Evolutionary conservation across 2,797 vertebrate species (phyloP).

Genomic region (Amphiprion clarkii): DNA sequence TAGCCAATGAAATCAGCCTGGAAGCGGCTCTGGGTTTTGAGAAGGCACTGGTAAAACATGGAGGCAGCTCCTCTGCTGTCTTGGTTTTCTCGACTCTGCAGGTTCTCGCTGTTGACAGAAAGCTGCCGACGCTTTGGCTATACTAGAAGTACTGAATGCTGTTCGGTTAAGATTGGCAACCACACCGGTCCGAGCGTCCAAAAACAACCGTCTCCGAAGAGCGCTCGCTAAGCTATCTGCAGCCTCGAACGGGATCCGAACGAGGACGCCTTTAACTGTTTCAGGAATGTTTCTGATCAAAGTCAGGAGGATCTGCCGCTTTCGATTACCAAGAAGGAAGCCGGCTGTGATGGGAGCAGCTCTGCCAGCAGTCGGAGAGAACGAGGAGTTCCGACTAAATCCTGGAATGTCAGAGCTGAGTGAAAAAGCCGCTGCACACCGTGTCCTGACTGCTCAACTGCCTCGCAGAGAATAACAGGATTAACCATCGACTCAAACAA

Average conservation of each 20-base stretch:
- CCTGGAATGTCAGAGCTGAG: constrained; percentile 78
- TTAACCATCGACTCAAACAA: constrained; percentile 54
- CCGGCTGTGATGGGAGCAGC: constrained; percentile 17
- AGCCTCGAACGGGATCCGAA: no score
- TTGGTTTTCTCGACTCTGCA: constrained; percentile 48
- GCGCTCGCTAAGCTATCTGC: no score
- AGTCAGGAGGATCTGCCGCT: no score
- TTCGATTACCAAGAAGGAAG: no score
- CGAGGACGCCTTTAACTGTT: no score
- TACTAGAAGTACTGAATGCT: constrained; percentile 64
- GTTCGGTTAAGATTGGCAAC: constrained; percentile 58
- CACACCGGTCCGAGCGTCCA: constrained; percentile 24
- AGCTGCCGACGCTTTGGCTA: constrained; percentile 71
- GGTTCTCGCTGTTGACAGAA: constrained; percentile 54
- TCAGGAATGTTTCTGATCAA: constrained; percentile 56
- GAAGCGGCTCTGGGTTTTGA: constrained; percentile 67
- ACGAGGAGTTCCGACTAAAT: constrained; percentile 58
- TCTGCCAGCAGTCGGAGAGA: constrained; percentile 48
- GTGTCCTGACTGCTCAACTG: constrained; percentile 61
- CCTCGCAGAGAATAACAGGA: constrained; percentile 67
- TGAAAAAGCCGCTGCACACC: constrained; percentile 65
- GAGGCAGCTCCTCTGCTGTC: constrained; percentile 71
- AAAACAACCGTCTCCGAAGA: not conserved
- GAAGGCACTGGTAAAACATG: constrained; percentile 78
- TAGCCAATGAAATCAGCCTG: constrained; percentile 51